phyloP scores from a whole-genome alignment of 1,140 invertebrate genomes.

The Hypothenemus hampei region DNA sequence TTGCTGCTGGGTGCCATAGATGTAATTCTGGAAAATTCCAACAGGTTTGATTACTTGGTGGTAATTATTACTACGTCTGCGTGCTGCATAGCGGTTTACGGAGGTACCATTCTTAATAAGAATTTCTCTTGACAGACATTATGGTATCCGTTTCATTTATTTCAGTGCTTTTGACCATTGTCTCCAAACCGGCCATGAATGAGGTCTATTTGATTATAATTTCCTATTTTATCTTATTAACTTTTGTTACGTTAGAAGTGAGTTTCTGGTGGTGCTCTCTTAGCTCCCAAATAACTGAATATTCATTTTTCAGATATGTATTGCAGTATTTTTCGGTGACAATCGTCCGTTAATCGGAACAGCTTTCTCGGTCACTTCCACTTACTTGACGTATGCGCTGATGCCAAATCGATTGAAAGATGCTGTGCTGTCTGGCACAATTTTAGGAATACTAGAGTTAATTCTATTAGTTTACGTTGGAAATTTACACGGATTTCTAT shows the following conservation, averaged over 20 bases:
- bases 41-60: constrained; percentile 35
- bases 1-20: constrained; percentile 47
- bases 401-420: constrained; percentile 78
- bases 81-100: constrained; percentile 43
- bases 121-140: not conserved
- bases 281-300: too few species aligned
- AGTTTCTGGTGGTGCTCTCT: too few species aligned
- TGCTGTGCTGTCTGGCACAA: constrained; percentile 65
- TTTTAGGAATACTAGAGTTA: constrained; percentile 65
- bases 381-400: constrained; percentile 83
- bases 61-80: constrained; percentile 41
- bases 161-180: constrained; percentile 65
- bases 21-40: constrained; percentile 32
- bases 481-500: constrained; percentile 29
- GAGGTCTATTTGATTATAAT: constrained; percentile 80
- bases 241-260: constrained; percentile 54
- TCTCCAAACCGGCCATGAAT: constrained; percentile 78
- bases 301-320: constrained; percentile 40
- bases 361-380: constrained; percentile 69
- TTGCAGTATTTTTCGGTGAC: constrained; percentile 38
- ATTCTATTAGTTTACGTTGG: constrained; percentile 40
- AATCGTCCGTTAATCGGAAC: constrained; percentile 52
- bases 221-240: constrained; percentile 72
- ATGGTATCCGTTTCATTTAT: constrained; percentile 42
- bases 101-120: constrained; percentile 29